Base-by-base conservation (phyloP, 2,888 invertebrate species). In the Cryptus viduatorius region DNA sequence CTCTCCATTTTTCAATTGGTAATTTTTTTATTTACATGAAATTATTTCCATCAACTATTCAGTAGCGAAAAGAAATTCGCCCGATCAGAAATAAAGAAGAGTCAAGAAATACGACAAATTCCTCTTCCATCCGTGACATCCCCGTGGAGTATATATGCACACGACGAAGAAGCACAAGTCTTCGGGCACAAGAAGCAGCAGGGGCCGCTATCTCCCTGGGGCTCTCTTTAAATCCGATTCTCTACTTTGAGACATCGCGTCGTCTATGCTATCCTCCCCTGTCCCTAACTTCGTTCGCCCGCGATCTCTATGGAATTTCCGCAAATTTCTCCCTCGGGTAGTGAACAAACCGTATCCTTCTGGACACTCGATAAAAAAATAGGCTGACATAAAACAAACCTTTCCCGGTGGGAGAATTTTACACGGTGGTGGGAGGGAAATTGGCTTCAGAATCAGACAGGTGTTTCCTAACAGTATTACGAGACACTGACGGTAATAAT, bases 161-260 rank as follows among this genome's bases (percentile, higher is more conserved):
- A 71, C 65, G 42, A 44, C 12, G 44, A 48, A 64, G 16, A 24
- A 67, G 68, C 24, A 56, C 53, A 68, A 78, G 65, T 31, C 64
- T 82, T 71, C 48, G 12, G 65, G 42, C 61, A 16, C 48, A 24
- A 75, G 56, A 50, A 59, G 31, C 31, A 59, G 31, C 59, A 24
- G 31, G 29, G 24, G 59, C 59, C 5, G 64, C 31, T 44, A 79
- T 75, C 68, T 84, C 84, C 82, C 84, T 69, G 65, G 75, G 82
- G 82, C 82, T 84, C 75, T 65, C 84, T 69, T 82, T 84, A 84
- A 82, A 84, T 82, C 82, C 79, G 78, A 84, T 84, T 84, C 65
- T 56, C 71, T 56, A 48, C 75, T 78, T 65, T 61, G 65, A 79
- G 75, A 82, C 82, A 84, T 72, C 48, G 82, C 42, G 42, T 53